Base-by-base conservation (phyloP, 2,888 invertebrate genomes). In the Diarsia rubi region DNA sequence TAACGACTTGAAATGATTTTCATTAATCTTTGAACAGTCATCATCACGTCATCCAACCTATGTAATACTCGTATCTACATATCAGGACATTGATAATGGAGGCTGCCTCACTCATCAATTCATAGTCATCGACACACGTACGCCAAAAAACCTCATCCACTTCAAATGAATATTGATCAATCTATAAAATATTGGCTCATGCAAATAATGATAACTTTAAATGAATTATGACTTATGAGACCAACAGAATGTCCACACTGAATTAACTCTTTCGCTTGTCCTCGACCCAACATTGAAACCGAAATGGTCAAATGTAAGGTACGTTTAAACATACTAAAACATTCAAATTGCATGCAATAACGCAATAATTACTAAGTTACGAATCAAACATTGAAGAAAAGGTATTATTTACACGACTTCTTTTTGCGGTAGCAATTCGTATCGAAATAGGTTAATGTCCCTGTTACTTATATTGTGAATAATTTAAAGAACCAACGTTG, bases 361-460 rank as follows among this genome's bases (percentile, higher is more conserved):
- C 78, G 77, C 72, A 79, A 77, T 81, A 77, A 81, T 79, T 75
- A 78, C 59, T 14, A 65, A 71, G 52, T 74, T 52, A 75, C 67
- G 24, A 67, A 80, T 70, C 68, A 64, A 75, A 74, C 66, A 74
- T 70, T 63, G 67, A 62, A 73, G 6, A 69, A 81, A 79, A 70
- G 47, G 37, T 79, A 78, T 71, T 27, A 82, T 77, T 79, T 79
- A 79, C 73, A 76, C 73, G 73, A 75, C 57, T 77, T 71, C n/a
- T 31, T 59, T 52, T 74, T 42, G 63, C 65, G 21, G 24, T 64
- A 62, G 79, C 65, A 47, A 62, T 69, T 60, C 42, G 42, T 75
- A 75, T 60, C 24, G 45, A 78, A 74, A 82, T 82, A 68, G 72
- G 86, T 86, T 77, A 85, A 85, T 85, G 86, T 69, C 84, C n/a